Base-by-base conservation (phyloP, 2,888 invertebrate species). In the Luperina nickerlii region DNA sequence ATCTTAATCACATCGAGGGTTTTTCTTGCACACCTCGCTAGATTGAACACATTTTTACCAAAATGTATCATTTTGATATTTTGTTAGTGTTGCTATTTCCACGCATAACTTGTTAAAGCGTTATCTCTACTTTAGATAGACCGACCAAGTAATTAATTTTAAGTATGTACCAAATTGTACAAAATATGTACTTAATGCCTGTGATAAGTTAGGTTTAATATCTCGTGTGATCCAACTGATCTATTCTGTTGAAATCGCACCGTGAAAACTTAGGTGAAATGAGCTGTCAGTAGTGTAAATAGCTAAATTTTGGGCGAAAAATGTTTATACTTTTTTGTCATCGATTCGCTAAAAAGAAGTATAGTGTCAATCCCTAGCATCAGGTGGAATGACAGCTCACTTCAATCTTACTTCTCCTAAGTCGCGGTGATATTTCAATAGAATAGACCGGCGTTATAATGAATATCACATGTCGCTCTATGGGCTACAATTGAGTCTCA, bases 181-280 rank as follows among this genome's bases (percentile, higher is more conserved):
- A 75, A 83, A 79, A 42, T 65, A 76, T 51, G 79, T 76, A 86
- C 63, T 74, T 79, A 85, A 74, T 54, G 24, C 48, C 72, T 57
- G 79, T 79, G 79, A 83, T 86, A 78, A 67, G 51, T 66, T 70
- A 81, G 54, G 13, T 60, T 48, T 76, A 42, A 32, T 60, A 66
- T 74, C 8, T 54, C 6, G 15, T 54, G 38, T 48, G 48, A 18
- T 69, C 51, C n/a, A 51, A n/a, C 7, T 18, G 32, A 70, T 3
- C 1, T 38, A 38, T 71, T 57, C 38, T 24, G 24, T 18, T 38
- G 24, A 70, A 54, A 32, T 24, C 1, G 9, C 24, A 24, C 11
- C 5, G 60, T 60, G 60, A 38, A 38, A 57, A 38, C 38, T 18
- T 57, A 24, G 3, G 18, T 38, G 15, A 71, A 57, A 7, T 38